Conservation (phyloP, 2,888 invertebrate species). For the Acanthosepion lycidas region DNA sequence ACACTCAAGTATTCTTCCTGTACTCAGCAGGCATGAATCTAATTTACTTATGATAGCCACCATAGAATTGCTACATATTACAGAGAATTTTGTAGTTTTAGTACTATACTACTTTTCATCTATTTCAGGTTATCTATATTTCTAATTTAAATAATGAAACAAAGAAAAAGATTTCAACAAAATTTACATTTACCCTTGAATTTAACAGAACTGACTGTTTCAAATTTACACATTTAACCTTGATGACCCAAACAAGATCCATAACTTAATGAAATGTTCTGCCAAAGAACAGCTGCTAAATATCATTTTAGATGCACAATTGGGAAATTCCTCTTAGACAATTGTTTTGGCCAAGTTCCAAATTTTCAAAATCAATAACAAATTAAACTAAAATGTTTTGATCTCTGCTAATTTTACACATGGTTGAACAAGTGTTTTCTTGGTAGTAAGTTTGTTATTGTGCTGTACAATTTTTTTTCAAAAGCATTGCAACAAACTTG, state of each 20-base stretch:
- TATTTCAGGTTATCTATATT: background rate
- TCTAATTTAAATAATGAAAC: background rate
- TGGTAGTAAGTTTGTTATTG: too few relatives aligned
- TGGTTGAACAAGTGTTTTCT: background rate
- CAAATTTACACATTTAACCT: background rate
- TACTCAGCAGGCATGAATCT: background rate
- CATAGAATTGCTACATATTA: conserved; percentile 15
- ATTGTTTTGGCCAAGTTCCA: too few relatives aligned
- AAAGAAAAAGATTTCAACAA: background rate
- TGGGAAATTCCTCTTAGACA: background rate
- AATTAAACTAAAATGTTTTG: background rate
- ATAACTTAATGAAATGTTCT: background rate
- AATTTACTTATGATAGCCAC: background rate
- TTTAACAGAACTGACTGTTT: background rate
- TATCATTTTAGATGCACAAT: conserved; percentile 4
- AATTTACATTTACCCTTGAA: background rate
- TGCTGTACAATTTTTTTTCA: too few relatives aligned
- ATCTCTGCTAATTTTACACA: background rate
- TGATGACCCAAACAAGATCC: background rate
- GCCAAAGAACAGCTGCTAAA: background rate
- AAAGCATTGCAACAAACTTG: too few relatives aligned
- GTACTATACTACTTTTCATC: background rate
- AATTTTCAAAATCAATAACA: background rate
- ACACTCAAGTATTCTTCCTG: background rate
- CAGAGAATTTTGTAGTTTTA: background rate